Conservation (phyloP, 2,888 invertebrate species). For the Amblyteles armatorius region DNA sequence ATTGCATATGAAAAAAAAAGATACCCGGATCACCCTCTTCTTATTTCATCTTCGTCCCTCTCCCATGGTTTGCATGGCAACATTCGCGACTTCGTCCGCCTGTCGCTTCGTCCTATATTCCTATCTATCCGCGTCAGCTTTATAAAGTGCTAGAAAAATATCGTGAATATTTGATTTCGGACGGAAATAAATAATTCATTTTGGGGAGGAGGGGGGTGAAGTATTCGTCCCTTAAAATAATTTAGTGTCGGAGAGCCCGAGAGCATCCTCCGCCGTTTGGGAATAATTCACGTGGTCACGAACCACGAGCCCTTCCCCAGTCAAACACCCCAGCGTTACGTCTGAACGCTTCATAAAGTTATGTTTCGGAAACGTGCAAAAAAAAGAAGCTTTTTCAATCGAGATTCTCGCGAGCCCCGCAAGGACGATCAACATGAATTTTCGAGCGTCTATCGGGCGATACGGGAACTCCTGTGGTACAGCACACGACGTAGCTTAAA, state of each 20-base stretch:
- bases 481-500: constrained; percentile 80
- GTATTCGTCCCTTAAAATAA: constrained; percentile 60
- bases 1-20: constrained; percentile 57
- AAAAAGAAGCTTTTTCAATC: constrained; percentile 80
- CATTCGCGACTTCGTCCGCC: constrained; percentile 59
- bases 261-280: constrained; percentile 58
- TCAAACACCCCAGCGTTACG: constrained; percentile 64
- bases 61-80: constrained; percentile 66
- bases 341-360: constrained; percentile 76
- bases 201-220: constrained; percentile 26
- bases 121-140: constrained; percentile 56
- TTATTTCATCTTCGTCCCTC: constrained; percentile 13
- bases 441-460: constrained; percentile 76
- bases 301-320: constrained; percentile 27
- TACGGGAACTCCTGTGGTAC: constrained; percentile 57
- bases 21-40: constrained; percentile 54
- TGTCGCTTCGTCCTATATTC: constrained; percentile 65
- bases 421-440: constrained; percentile 80
- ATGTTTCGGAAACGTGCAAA: constrained; percentile 68
- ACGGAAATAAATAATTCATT: constrained; percentile 66
- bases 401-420: constrained; percentile 70
- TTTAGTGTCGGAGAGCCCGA: constrained; percentile 52
- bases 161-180: constrained; percentile 67
- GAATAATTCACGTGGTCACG: constrained; percentile 67
- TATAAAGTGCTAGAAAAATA: constrained; percentile 70